Evolutionary conservation across 2,888 invertebrate species (phyloP), one percentile per base, ranked within the genome.

Genomic region (Drosophila maculinotata): DNA sequence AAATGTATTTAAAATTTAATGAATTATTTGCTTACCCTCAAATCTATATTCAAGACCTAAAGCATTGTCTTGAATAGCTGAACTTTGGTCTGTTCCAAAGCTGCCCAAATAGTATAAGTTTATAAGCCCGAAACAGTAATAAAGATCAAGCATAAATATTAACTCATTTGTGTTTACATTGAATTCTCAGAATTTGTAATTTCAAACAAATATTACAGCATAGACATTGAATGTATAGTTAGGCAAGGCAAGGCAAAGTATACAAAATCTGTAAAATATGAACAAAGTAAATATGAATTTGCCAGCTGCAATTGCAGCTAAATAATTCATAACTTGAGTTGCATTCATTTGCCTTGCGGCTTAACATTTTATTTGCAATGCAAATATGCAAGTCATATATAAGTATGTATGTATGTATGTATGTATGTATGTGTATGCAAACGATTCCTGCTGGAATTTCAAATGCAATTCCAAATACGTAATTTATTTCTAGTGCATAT

Each of bases 261-360:
- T n/a, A n/a, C n/a, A n/a, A n/a, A n/a, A n/a, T n/a, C n/a, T n/a
- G n/a, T n/a, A n/a, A n/a, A n/a, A n/a, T n/a, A n/a, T n/a, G n/a
- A n/a, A n/a, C n/a, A n/a, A n/a, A n/a, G n/a, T 47, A 6, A 6
- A 36, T 36, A 35, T 39, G 25, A 17, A 30, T 31, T 25, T 35
- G 12, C 6, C 36, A 8, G 23, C 33, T 9, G 33, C 14, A 1
- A 12, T 15, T 42, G 17, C 9, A 4, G 15, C 20, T 52, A 59
- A 65, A 59, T 70, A 56, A 70, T 66, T 49, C 39, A 66, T 41
- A 41, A 8, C 9, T 20, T 15, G 30, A 20, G 14, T 14, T 23
- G 41, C 35, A 35, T 42, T 51, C 28, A 15, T 56, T 54, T 23
- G 1, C 15, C 6, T 39, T 3, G 15, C 7, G 12, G 15, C 5